phyloP scores from a whole-genome alignment of 1,140 invertebrate species.

The Steinernema khuongi region DNA sequence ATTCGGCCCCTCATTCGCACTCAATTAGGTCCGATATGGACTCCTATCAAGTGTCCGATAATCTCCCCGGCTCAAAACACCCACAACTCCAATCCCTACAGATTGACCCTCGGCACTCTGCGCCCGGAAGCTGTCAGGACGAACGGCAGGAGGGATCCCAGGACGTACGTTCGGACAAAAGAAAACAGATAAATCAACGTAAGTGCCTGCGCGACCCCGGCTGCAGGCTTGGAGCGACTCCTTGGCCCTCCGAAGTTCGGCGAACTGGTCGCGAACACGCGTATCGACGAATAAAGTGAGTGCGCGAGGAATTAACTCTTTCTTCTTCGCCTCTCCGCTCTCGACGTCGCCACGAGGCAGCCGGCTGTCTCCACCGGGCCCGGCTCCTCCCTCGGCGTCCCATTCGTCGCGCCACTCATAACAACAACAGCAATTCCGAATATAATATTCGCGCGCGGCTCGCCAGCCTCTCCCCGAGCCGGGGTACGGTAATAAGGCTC shows the following conservation, averaged over 20 bases:
- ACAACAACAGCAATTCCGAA: constrained; percentile 17
- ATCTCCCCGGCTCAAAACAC: too few relatives aligned
- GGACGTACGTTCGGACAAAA: too few relatives aligned
- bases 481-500: background rate
- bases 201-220: too few relatives aligned
- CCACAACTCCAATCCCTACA: too few relatives aligned
- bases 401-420: background rate
- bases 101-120: too few relatives aligned
- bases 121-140: too few relatives aligned
- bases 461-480: background rate
- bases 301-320: constrained; percentile 8
- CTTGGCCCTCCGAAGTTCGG: background rate
- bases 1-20: too few relatives aligned
- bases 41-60: too few relatives aligned
- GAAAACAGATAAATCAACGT: background rate
- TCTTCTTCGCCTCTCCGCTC: background rate
- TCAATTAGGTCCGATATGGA: too few relatives aligned
- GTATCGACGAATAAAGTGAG: constrained; percentile 10
- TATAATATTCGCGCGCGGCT: constrained; percentile 15
- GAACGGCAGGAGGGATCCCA: too few relatives aligned
- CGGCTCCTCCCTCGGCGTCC: constrained; percentile 9
- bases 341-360: background rate
- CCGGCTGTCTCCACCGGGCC: background rate
- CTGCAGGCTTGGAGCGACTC: too few relatives aligned
- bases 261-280: background rate